These are phyloP conservation scores for Agrochola lota DNA, from an alignment of 2,888 invertebrate species.

Conservation along the genomic window DNA sequence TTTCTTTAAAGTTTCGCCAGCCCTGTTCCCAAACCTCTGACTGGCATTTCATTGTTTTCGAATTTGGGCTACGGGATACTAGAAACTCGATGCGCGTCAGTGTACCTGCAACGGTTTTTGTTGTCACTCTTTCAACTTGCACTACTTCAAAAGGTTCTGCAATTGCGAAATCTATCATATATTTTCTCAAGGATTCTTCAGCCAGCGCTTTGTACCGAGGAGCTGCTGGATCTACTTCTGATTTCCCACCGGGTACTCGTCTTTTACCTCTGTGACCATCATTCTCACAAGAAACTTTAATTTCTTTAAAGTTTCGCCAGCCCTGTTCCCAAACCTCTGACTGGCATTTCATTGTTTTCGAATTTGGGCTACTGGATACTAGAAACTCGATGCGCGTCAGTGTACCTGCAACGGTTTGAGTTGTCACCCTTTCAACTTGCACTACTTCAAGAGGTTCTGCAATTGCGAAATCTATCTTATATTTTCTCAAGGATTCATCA, in stretches of 20 bases:
- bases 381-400: conserved; percentile 59
- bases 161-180: conserved; percentile 39
- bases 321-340: conserved; percentile 61
- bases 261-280: conserved; percentile 47
- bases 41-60: conserved; percentile 42
- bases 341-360: conserved; percentile 45
- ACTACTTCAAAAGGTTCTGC: conserved; percentile 41
- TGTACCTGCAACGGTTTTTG: conserved; percentile 63
- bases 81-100: conserved; percentile 61
- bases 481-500: conserved; percentile 64
- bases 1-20: background rate
- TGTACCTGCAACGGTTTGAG: conserved; percentile 66
- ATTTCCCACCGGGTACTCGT: conserved; percentile 49
- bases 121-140: conserved; percentile 55
- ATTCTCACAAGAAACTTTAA: conserved; percentile 61
- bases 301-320: conserved; percentile 60
- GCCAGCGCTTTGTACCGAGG: conserved; percentile 65
- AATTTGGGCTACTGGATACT: conserved; percentile 8
- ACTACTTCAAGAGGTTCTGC: conserved; percentile 42
- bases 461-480: conserved; percentile 33
- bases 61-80: conserved; percentile 18
- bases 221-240: conserved; percentile 59
- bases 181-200: conserved; percentile 68
- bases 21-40: conserved; percentile 59
- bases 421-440: conserved; percentile 57